These are phyloP conservation scores for Hedychridium roseum DNA, from an alignment of 2,888 invertebrate genomes.

Conservation along the genomic window DNA sequence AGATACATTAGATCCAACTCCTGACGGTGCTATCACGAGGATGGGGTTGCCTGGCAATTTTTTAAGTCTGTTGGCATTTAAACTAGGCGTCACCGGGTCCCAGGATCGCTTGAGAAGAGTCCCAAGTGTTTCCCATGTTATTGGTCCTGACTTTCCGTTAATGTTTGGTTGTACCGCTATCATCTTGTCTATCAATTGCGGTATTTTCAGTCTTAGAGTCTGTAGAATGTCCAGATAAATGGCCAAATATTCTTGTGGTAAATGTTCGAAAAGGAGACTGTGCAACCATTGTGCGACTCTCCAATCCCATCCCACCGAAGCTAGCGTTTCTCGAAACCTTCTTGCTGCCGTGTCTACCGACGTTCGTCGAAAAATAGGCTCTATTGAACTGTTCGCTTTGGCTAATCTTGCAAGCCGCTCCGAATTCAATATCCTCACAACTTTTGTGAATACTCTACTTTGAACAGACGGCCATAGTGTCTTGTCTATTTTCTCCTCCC, in stretches of 20 bases:
- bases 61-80: constrained; percentile 70
- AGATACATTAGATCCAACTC: constrained; percentile 61
- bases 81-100: constrained; percentile 74
- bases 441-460: constrained; percentile 72
- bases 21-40: constrained; percentile 71
- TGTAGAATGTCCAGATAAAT: constrained; percentile 82
- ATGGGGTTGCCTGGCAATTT: constrained; percentile 77
- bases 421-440: constrained; percentile 72
- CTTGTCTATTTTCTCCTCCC: constrained; percentile 75
- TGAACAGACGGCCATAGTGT: constrained; percentile 72
- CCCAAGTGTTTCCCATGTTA: constrained; percentile 72
- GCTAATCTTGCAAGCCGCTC: constrained; percentile 74
- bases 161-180: constrained; percentile 67
- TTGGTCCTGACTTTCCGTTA: constrained; percentile 64
- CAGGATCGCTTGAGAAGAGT: constrained; percentile 75
- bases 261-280: constrained; percentile 72
- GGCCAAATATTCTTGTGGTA: constrained; percentile 73
- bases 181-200: constrained; percentile 78
- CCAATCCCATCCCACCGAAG: constrained; percentile 77
- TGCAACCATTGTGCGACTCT: constrained; percentile 82
- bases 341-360: constrained; percentile 77
- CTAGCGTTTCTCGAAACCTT: constrained; percentile 73
- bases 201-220: constrained; percentile 74
- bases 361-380: constrained; percentile 74
- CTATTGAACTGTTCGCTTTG: constrained; percentile 68